Evolutionary conservation across 2,113 vertebrate species (phyloP).

Genomic region (Abramis brama): DNA sequence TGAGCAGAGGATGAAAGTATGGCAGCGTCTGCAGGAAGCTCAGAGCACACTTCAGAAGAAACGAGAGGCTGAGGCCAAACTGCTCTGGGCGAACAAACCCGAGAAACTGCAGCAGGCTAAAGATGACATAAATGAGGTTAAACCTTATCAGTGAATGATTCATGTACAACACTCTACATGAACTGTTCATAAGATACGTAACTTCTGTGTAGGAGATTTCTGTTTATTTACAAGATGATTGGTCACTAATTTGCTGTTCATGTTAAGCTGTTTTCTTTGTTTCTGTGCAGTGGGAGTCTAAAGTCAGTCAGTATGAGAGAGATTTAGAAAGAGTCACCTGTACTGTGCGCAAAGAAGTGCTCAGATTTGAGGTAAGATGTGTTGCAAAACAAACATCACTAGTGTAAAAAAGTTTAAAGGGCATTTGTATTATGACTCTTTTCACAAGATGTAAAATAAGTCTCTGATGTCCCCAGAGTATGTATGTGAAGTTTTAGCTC

Average conservation of each 20-base stretch:
- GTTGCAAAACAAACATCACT: no score
- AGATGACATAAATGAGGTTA: slow-evolving; percentile 91
- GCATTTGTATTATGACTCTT: no score
- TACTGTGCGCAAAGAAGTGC: slow-evolving; percentile 90
- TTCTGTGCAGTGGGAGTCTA: slow-evolving; percentile 87
- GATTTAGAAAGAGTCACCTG: slow-evolving; percentile 91
- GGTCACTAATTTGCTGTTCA: neutral
- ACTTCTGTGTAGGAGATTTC: neutral
- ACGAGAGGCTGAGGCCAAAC: slow-evolving; percentile 89
- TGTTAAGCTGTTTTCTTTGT: neutral
- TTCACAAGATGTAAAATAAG: no score
- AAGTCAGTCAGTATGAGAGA: slow-evolving; percentile 89
- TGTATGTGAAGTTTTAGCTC: no score
- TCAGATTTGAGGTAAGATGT: slow-evolving; percentile 87
- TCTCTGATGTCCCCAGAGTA: no score
- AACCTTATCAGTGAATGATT: neutral
- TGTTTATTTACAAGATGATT: neutral
- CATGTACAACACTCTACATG: neutral
- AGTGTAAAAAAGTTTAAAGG: no score
- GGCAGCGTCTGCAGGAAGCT: slow-evolving; percentile 97
- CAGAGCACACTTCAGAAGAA: slow-evolving; percentile 92
- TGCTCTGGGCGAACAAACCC: slow-evolving; percentile 95
- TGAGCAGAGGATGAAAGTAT: slow-evolving; percentile 91
- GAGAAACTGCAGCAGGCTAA: slow-evolving; percentile 97
- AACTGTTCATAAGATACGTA: neutral